Evolutionary conservation across 2,113 vertebrate genomes (phyloP), one percentile per base, ranked within the genome.

Genomic region (Lates calcarifer): DNA sequence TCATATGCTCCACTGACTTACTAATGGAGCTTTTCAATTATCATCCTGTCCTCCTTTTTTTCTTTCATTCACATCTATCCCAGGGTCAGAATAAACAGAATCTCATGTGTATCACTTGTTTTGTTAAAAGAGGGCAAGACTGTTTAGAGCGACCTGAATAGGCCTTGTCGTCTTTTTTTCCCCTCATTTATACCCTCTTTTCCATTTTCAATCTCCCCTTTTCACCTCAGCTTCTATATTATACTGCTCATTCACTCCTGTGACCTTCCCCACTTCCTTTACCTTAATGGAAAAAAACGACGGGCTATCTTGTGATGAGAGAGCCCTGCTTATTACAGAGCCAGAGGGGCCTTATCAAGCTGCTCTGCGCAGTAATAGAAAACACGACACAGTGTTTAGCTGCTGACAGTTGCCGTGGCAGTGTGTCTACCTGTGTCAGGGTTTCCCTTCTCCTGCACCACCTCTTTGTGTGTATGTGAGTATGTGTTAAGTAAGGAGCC

Each of bases 1-100:
- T 82, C 83, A 83, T 83, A 79, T 69, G 83, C 87, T 71, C 29
- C 83, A 75, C 65, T 78, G 73, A 62, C 73, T 91, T 74, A 80
- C 62, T 89, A 89, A 93, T 92, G 80, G 79, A 57, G 79, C 73
- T 82, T 78, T 68, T 49, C 69, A 45, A 67, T 84, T 74, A 35
- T 68, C 28, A 78, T 18, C 63, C 15, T 77, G 56, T 77, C 53
- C 66, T 79, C 35, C 47, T 72, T 84, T 74, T 74, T 79, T 58
- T 63, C 41, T 29, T 43, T 28, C 33, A 0, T 60, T 72, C n/a
- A 1, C 2, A 1, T 62, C 41, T 75, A 31, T 47, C n/a, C 47
- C n/a, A 24, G 55, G 60, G 33, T 24, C 9, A n/a, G 67, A 67
- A 45, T 49, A 55, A 82, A 84, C 24, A 41, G 13, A 10, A 10